Evolutionary conservation across 2,797 vertebrate genomes (phyloP).

Genomic region (Channa striata): DNA sequence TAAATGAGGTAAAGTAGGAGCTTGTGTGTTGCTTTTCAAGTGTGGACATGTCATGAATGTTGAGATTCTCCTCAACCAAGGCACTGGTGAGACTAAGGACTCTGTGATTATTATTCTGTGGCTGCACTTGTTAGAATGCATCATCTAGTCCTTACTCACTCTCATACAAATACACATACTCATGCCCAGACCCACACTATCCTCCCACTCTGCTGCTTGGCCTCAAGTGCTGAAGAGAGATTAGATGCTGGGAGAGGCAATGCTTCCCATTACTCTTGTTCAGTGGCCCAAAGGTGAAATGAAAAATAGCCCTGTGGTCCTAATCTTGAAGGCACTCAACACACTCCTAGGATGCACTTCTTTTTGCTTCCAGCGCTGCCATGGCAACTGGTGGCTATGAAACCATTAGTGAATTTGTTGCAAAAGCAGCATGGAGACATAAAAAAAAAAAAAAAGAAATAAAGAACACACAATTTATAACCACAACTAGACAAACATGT

Average conservation of each 20-base stretch:
- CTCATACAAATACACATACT: constrained; percentile 48
- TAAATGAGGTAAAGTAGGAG: constrained; percentile 32
- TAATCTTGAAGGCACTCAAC: constrained; percentile 78
- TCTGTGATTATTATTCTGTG: constrained; percentile 84
- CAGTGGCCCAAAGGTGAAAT: constrained; percentile 73
- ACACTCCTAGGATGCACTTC: constrained; percentile 71
- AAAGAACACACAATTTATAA: constrained; percentile 42
- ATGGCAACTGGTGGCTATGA: constrained; percentile 80
- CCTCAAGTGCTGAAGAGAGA: constrained; percentile 72
- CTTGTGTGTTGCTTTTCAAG: constrained; percentile 48
- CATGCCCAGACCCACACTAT: constrained; percentile 24
- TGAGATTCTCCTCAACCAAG: constrained; percentile 58
- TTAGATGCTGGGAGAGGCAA: constrained; percentile 68
- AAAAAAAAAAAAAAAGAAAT: constrained; percentile 49
- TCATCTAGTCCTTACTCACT: constrained; percentile 70
- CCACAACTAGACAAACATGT: constrained; percentile 54
- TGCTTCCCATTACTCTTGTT: constrained; percentile 74
- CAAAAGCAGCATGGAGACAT: constrained; percentile 66
- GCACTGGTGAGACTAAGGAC: constrained; percentile 52
- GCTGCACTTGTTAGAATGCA: constrained; percentile 80
- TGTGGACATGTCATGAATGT: constrained; percentile 68
- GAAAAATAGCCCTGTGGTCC: constrained; percentile 74
- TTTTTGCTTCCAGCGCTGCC: constrained; percentile 79
- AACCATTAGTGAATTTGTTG: constrained; percentile 77
- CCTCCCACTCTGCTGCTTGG: constrained; percentile 61